Base-by-base conservation (phyloP, 2,888 invertebrate species). In the Electrophaes corylata region DNA sequence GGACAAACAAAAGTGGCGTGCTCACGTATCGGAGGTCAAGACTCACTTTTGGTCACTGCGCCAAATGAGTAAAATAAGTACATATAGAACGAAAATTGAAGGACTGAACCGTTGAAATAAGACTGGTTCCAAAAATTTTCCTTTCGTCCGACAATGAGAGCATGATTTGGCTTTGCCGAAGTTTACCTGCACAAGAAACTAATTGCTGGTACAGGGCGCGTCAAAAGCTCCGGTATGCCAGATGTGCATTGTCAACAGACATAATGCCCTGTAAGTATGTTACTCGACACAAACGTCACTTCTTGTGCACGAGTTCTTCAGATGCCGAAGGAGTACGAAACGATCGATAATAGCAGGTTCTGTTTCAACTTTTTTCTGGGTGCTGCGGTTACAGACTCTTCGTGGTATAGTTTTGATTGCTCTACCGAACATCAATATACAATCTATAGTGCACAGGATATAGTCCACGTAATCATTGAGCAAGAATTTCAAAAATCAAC, bases 151-250 rank as follows among this genome's bases (percentile, higher is more conserved):
- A 61, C 50, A 69, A 68, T 65, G 57, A 59, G 60, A 60, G 62
- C 69, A 72, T 63, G 66, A 70, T 75, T 72, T 67, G 54, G 62
- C 56, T 57, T 46, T 48, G 56, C 35, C 53, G 50, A 41, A 48
- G 48, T 47, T 20, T 43, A 20, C 19, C 45, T 31, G 57, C 55
- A 68, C 69, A 84, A 81, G 72, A 83, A 82, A 75, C 70, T 79
- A 81, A 81, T 81, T 79, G 78, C 68, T 73, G 70, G 70, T 73
- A 71, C 69, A 73, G 72, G 72, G 65, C 71, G 71, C 77, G 70
- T 70, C 75, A 78, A 80, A 75, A 76, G 68, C 55, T 64, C 71
- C 70, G 75, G 71, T 70, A 70, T 66, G 71, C 68, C 71, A 75
- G 65, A 73, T 69, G 69, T 67, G 73, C 74, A 79, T 80, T 81